These are phyloP conservation scores for Aptenodytes patagonicus DNA, from an alignment of 2,113 vertebrate species.

Conservation along the genomic window DNA sequence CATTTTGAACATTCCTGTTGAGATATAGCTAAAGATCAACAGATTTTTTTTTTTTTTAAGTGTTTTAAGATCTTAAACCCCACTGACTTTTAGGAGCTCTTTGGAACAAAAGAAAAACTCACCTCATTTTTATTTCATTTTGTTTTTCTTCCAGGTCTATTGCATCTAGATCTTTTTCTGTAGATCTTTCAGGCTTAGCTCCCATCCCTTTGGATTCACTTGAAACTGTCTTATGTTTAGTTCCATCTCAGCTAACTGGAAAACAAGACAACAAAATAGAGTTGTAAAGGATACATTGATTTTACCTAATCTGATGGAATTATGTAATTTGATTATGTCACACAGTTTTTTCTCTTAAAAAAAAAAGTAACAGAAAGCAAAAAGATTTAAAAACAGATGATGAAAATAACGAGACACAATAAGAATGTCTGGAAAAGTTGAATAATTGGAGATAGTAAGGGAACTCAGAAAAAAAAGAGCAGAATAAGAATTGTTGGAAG, in stretches of 20 bases:
- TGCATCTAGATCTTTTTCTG: neutral
- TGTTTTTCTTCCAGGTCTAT: neutral
- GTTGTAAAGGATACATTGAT: neutral
- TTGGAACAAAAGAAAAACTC: neutral
- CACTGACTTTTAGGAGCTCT: neutral
- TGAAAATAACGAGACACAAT: neutral
- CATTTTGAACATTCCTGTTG: neutral
- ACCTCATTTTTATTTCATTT: neutral
- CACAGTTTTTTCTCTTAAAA: neutral
- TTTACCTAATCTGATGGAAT: neutral
- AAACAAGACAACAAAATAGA: neutral
- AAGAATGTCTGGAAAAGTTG: neutral
- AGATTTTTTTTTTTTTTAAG: neutral
- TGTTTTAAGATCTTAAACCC: neutral
- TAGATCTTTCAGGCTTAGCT: neutral
- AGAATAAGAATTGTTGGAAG: neutral
- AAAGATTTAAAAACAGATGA: neutral
- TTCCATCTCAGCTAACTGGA: neutral
- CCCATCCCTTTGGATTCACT: neutral
- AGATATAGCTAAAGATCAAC: neutral
- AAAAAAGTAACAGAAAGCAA: accelerated
- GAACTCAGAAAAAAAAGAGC: neutral
- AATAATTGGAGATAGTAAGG: neutral
- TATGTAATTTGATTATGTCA: neutral
- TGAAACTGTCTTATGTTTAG: neutral